Base-by-base conservation (phyloP, 2,888 invertebrate species). In the Druceiella hillmani region DNA sequence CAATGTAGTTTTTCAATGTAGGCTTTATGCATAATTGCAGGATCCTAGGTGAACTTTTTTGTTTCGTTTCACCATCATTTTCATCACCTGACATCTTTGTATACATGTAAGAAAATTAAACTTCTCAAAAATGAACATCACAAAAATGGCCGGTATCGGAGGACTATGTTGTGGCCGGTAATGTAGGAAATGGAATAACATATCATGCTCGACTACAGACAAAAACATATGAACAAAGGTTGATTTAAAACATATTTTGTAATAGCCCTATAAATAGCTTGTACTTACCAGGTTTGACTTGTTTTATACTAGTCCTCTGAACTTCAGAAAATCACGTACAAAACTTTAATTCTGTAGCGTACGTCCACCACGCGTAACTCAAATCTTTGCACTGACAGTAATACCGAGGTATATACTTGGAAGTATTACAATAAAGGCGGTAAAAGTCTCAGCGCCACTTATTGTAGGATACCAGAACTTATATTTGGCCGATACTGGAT, bases 81-180 rank as follows among this genome's bases (percentile, higher is more conserved):
- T n/a, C n/a, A n/a, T n/a, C n/a, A n/a, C n/a, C n/a, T n/a, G n/a
- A 33, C 48, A 45, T 49, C 30, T 42, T 41, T 27, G 42, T 42
- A 31, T 43, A 43, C 31, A 32, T 37, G 30, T 43, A 43, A 43
- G 13, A 17, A 26, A 43, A 31, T 17, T 15, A 13, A 28, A 36
- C 12, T 22, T 17, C 13, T 31, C 11, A 32, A 29, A n/a, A n/a
- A n/a, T n/a, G n/a, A n/a, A n/a, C n/a, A 37, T 11, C 10, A 20
- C 31, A 28, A 29, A 5, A 36, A 13, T 36, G 36, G 29, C 36
- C 36, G 16, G 36, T 36, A 36, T 30, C n/a, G 36, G 17, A 29
- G 29, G 36, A 36, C 35, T 27, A 17, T 24, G 5, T 33, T 11
- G 3, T 33, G 24, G 25, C 34, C 34, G 34, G 25, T 25, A 33